These are phyloP conservation scores for Tetramorium simillimum DNA, from an alignment of 1,140 invertebrate genomes.

Conservation along the genomic window DNA sequence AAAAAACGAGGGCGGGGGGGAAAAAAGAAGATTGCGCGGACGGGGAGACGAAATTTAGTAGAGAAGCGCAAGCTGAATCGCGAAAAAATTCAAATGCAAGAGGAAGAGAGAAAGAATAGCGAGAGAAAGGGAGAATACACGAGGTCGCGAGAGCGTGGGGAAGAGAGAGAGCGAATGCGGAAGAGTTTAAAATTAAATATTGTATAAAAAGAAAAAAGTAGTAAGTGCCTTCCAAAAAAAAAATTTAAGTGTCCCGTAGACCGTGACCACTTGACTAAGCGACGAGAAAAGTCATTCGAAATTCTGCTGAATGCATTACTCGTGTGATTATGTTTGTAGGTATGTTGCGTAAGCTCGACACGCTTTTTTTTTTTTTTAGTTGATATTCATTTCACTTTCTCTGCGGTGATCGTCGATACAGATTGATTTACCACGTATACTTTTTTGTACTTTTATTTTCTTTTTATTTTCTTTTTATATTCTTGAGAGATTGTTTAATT, in stretches of 20 bases:
- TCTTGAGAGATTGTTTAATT: background rate
- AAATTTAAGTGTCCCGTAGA: conserved; percentile 85
- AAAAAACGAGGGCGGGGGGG: conserved; percentile 14
- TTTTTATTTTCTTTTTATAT: background rate
- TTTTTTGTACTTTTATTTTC: background rate
- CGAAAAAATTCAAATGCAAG: conserved; percentile 55
- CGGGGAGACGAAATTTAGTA: conserved; percentile 65
- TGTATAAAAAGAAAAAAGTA: conserved; percentile 85
- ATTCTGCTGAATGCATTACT: conserved; percentile 79
- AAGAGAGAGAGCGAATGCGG: conserved; percentile 57
- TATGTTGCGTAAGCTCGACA: conserved; percentile 63
- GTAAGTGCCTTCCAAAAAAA: conserved; percentile 86
- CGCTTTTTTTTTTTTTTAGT: background rate
- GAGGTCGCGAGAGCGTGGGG: conserved; percentile 69
- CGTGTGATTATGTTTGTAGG: conserved; percentile 66
- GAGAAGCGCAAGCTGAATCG: conserved; percentile 69
- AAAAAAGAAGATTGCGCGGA: conserved; percentile 54
- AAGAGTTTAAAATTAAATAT: conserved; percentile 81
- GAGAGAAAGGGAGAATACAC: conserved; percentile 65
- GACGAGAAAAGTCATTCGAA: conserved; percentile 82
- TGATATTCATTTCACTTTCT: background rate
- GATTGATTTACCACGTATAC: background rate
- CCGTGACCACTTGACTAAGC: conserved; percentile 85
- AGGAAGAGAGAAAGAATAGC: conserved; percentile 55
- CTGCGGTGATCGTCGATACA: background rate